Evolutionary conservation across 2,797 vertebrate genomes (phyloP), one percentile per base, ranked within the genome.

Genomic region (Spatula clypeata): DNA sequence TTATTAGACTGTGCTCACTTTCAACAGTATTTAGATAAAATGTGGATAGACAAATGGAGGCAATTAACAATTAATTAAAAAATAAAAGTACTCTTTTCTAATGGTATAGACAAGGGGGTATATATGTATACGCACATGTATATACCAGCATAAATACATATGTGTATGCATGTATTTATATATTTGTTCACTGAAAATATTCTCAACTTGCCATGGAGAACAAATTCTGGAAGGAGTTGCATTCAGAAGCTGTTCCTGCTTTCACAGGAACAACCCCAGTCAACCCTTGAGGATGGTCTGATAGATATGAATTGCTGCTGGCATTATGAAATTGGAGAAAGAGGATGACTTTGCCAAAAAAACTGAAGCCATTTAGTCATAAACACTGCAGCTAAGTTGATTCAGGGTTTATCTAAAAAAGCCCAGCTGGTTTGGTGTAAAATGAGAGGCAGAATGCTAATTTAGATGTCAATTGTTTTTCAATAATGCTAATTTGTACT

Each of bases 341-440:
- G 13, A 79, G 40, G 47, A 20, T 23, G 81, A 57, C 73, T 88
- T 85, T 90, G 88, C 88, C 85, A 93, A 81, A 94, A 47, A 95
- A 95, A 64, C 44, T 29, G 17, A 84, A 84, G 79, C 51, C 32
- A 70, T 94, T 86, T 85, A 76, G 73, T 73, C 74, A 73, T 55
- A 92, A 90, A 87, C 7, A 18, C 55, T 73, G 51, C 12, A 60
- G 58, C 47, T 79, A 73, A 70, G 62, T 93, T 88, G 83, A 81
- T 88, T 70, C 62, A 86, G 69, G 19, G 32, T 94, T 95, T 93
- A 94, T 91, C 89, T 93, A 69, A 92, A 94, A 94, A 81, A 91
- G 82, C 62, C 62, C 91, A 90, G 87, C 87, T 89, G 42, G 58
- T 91, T 57, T 93, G 82, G 79, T 96, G 73, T 70, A 94, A 95